phyloP scores from a whole-genome alignment of 2,113 vertebrate species.

The Aythya baeri region DNA sequence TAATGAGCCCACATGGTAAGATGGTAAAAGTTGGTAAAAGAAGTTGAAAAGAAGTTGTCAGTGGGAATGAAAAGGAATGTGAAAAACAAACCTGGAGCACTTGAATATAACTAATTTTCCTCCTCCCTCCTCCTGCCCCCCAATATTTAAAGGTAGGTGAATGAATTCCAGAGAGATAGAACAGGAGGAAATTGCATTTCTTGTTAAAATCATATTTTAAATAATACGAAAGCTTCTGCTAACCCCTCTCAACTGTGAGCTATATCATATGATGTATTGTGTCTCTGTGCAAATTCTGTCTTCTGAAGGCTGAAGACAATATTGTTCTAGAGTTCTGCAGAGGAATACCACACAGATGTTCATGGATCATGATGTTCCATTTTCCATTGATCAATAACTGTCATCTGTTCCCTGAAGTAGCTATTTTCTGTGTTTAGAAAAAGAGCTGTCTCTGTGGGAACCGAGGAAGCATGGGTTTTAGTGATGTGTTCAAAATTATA shows the following conservation, averaged over 20 bases:
- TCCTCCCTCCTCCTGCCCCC: fast-evolving
- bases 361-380: background rate
- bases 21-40: background rate
- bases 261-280: background rate
- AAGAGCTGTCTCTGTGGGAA: background rate
- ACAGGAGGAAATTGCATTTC: background rate
- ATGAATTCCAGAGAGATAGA: background rate
- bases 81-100: background rate
- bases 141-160: background rate
- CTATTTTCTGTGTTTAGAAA: background rate
- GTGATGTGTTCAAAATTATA: background rate
- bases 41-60: background rate
- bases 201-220: conserved; percentile 1
- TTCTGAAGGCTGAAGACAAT: background rate
- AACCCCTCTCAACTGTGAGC: background rate
- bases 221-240: background rate
- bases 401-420: background rate
- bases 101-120: background rate
- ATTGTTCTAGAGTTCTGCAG: background rate
- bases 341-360: background rate
- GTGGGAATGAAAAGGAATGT: background rate
- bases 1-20: background rate
- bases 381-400: background rate
- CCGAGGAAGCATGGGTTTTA: background rate
- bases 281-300: background rate